These are phyloP conservation scores for Cantharis lateralis DNA, from an alignment of 2,888 invertebrate genomes.

Conservation along the genomic window DNA sequence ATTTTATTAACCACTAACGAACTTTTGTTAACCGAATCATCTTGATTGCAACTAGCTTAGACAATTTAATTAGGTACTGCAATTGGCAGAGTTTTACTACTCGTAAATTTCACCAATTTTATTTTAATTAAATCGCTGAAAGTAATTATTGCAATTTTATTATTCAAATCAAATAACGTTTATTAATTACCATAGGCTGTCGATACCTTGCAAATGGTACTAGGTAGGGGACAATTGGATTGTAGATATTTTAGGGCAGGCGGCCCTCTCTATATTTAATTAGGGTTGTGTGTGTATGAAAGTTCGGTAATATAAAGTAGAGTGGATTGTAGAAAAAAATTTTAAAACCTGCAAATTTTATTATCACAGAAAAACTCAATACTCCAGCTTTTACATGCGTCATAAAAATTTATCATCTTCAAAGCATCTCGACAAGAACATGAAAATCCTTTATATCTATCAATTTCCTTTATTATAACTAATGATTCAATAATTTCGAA, in stretches of 20 bases:
- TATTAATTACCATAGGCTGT: too few species aligned
- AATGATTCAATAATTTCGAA: background rate
- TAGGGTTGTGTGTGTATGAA: too few species aligned
- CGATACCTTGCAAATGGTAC: too few species aligned
- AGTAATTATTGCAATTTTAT: background rate
- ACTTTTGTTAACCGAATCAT: constrained; percentile 15
- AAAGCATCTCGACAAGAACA: background rate
- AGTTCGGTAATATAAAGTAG: too few species aligned
- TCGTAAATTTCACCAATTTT: background rate
- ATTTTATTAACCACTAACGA: constrained; percentile 13
- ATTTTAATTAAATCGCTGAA: background rate
- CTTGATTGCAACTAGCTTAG: constrained; percentile 10
- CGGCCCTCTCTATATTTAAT: too few species aligned
- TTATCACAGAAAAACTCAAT: background rate
- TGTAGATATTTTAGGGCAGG: too few species aligned
- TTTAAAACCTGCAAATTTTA: background rate
- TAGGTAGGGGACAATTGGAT: too few species aligned
- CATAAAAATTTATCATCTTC: background rate
- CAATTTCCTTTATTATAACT: background rate
- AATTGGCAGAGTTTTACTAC: constrained; percentile 7
- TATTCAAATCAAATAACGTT: background rate
- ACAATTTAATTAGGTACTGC: constrained; percentile 2
- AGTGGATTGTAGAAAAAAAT: too few species aligned
- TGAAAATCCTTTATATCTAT: background rate
- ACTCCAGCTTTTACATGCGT: background rate